Base-by-base conservation (phyloP, 2,888 invertebrate genomes). In the Corythucha ciliata region DNA sequence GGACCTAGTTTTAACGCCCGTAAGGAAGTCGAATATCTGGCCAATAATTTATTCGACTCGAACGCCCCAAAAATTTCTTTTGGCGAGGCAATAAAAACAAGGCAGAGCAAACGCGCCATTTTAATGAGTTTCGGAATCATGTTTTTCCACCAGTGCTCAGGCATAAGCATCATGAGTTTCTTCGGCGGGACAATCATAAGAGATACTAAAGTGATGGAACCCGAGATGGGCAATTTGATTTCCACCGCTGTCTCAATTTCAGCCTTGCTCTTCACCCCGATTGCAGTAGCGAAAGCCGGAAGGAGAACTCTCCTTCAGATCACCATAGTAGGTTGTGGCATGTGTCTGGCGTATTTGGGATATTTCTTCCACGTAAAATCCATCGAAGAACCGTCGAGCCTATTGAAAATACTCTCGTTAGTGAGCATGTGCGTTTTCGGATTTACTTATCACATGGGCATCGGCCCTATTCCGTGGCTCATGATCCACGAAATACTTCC, bases 141-240 rank as follows among this genome's bases (percentile, higher is more conserved):
- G 81, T 77, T 85, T 63, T 87, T 86, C 69, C 88, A 88, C 63
- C 88, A 89, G 66, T 75, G 81, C 62, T 83, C 83, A 54, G 89
- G 88, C 46, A 77, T 88, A 59, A 87, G 88, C 69, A 86, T 85
- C 1, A 81, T 88, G 55, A 83, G 88, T 59, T 87, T 88, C 69
- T 88, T 86, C 65, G 80, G 85, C 0, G 77, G 77, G 49, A 73
- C 74, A 37, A 88, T 89, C 62, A 87, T 89, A 67, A 61, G 73
- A 51, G 81, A 80, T 1, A 81, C 87, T 8, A 84, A 83, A 24
- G 81, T 79, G 14, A 68, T 87, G 51, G 65, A 75, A 53, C 74
- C 86, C 0, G 73, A 74, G 22, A 61, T 80, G 8, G 80, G 84
- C 10, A 79, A 88, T 14, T 84, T 91, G 55, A 76, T 86, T 26